These are phyloP conservation scores for Antitype chi DNA, from an alignment of 2,888 invertebrate species.

Conservation along the genomic window DNA sequence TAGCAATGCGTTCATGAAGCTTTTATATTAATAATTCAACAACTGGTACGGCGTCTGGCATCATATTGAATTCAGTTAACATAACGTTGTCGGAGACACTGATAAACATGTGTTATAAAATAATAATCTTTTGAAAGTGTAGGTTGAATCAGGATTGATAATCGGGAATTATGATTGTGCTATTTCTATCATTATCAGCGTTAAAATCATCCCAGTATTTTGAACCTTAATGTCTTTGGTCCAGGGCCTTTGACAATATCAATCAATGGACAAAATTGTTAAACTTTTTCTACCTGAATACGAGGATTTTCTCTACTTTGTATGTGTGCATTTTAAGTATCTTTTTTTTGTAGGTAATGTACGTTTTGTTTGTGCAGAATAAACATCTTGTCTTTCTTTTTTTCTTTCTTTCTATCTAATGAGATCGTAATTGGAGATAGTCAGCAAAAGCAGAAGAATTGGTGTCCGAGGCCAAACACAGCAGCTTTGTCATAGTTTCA, in stretches of 20 bases:
- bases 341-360: no score
- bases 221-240: neutral
- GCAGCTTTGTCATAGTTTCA: neutral
- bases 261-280: no score
- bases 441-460: neutral
- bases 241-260: no score
- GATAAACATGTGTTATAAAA: constrained; percentile 22
- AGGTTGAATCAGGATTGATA: neutral
- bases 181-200: neutral
- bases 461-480: neutral
- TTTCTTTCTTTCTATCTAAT: no score
- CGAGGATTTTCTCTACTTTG: no score
- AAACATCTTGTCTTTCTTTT: no score
- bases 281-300: no score
- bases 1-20: constrained; percentile 54
- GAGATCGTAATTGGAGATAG: neutral
- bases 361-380: no score
- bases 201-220: neutral
- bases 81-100: constrained; percentile 19
- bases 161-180: neutral
- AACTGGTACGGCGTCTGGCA: constrained; percentile 27
- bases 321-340: no score
- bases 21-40: constrained; percentile 58
- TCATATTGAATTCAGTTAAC: constrained; percentile 52
- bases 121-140: neutral